Evolutionary conservation across 1,140 invertebrate genomes (phyloP).

Genomic region (Rhagoletis pomonella): DNA sequence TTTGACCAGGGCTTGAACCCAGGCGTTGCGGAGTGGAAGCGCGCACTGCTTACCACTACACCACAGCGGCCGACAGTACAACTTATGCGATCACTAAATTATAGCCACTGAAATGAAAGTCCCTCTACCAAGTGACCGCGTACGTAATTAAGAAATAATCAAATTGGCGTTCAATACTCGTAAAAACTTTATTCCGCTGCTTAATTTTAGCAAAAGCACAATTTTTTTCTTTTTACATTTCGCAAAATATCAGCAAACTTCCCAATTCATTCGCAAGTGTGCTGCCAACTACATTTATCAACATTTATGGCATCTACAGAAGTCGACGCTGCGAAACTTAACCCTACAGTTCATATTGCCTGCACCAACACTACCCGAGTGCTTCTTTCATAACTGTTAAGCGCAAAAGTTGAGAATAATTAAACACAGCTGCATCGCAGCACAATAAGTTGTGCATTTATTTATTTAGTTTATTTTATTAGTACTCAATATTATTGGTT

Average conservation of each 20-base stretch:
- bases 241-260: background rate
- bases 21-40: no score
- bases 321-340: no score
- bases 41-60: no score
- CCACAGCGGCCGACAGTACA: no score
- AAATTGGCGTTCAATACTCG: background rate
- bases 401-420: constrained; percentile 20
- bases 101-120: background rate
- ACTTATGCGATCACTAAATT: background rate
- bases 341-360: background rate
- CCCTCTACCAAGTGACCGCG: background rate
- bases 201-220: background rate
- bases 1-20: no score
- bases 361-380: background rate
- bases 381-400: background rate
- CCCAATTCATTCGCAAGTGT: background rate
- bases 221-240: background rate
- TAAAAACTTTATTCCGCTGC: constrained; percentile 22
- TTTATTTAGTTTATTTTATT: background rate
- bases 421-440: constrained; percentile 24
- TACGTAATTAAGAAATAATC: constrained; percentile 11
- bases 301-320: background rate
- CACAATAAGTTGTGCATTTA: constrained; percentile 15
- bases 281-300: background rate
- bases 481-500: background rate